Conservation (phyloP, 2,797 vertebrate species). For the Notoglanidium macrostoma region DNA sequence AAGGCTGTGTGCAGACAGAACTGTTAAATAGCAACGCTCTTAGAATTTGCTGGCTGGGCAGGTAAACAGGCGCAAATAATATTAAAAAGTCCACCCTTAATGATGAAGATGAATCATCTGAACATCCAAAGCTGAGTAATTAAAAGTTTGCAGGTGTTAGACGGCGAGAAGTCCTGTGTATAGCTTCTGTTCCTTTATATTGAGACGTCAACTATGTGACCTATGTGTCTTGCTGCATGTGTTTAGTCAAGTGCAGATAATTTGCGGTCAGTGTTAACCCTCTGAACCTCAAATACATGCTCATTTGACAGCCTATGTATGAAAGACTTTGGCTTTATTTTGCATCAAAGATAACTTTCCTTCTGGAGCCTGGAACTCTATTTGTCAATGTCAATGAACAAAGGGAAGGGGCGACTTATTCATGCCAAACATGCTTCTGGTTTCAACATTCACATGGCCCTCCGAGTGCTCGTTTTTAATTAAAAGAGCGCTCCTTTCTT, state of each 20-base stretch:
- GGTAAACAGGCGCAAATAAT: constrained; percentile 39
- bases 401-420: constrained; percentile 77
- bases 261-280: constrained; percentile 74
- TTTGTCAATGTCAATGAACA: constrained; percentile 82
- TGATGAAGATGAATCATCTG: neutral
- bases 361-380: constrained; percentile 73
- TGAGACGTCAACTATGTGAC: constrained; percentile 63
- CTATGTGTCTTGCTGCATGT: constrained; percentile 25
- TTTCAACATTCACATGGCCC: constrained; percentile 76
- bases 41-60: constrained; percentile 64
- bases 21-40: constrained; percentile 75
- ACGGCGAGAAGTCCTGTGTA: neutral
- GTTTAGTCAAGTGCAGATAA: constrained; percentile 68
- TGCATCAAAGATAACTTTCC: constrained; percentile 81
- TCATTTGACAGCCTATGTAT: constrained; percentile 66
- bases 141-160: neutral
- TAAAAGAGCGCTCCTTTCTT: constrained; percentile 74
- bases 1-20: constrained; percentile 71
- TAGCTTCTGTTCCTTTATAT: neutral
- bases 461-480: constrained; percentile 79
- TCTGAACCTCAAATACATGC: constrained; percentile 78
- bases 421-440: constrained; percentile 81
- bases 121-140: neutral
- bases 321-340: constrained; percentile 79
- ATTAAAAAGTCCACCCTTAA: neutral